Base-by-base conservation (phyloP, 2,888 invertebrate species). In the Drosophila fulvimacula region DNA sequence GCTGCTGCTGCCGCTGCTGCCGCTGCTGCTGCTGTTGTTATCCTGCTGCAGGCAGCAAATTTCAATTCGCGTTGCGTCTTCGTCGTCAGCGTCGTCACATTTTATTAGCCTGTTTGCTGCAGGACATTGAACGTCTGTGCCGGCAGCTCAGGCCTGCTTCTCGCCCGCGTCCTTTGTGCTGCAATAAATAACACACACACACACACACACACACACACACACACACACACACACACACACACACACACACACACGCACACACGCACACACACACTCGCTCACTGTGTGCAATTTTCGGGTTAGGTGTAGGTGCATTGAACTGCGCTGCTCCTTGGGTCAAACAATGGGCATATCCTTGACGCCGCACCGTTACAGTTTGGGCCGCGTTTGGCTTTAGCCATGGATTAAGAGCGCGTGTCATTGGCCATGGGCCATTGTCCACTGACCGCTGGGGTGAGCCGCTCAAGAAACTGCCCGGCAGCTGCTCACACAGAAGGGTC, bases 61-160 rank as follows among this genome's bases (percentile, higher is more conserved):
- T 79, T 82, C 81, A 80, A 88, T 84, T 84, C 80, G 86, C 79
- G 76, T 70, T 89, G 80, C 85, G 81, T 83, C 52, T 79, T 83
- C 80, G 84, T 77, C 73, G 42, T 39, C 73, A 39, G 36, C 59
- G 71, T 82, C 89, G 90, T 85, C 89, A 89, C 88, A 89, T 90
- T 87, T 90, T 87, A 90, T 90, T 89, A 88, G 85, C 88, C 79
- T 74, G 79, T 79, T 79, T 75, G 82, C 79, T 87, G 81, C 82
- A 87, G 87, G 87, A 90, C 87, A 87, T 89, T 87, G 87, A 87
- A 89, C 87, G 87, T 87, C 87, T 87, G 89, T 64, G 71, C 53
- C 59, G 56, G 66, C 70, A 61, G 67, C 63, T 27, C 62, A 27
- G 52, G 64, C 63, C 79, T 73, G 69, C 65, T 69, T 62, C 76